Conservation (phyloP, 1,140 invertebrate species). For the Drosophila repleta region DNA sequence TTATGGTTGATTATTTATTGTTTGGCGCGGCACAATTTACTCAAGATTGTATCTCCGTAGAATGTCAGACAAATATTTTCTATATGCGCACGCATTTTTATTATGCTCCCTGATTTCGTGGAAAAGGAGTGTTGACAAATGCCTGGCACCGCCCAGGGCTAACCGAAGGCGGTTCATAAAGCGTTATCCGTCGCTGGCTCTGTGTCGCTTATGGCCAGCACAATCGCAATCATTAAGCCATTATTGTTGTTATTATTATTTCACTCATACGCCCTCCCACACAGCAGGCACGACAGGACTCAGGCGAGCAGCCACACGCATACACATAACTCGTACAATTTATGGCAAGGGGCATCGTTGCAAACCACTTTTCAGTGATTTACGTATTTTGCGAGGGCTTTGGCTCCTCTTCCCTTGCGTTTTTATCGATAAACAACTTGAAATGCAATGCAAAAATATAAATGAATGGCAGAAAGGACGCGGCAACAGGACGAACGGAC, state of each 20-base stretch:
- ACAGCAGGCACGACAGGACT: neutral
- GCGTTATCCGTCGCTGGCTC: constrained; percentile 41
- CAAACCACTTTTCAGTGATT: constrained; percentile 48
- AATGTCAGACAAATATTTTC: neutral
- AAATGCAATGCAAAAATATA: constrained; percentile 67
- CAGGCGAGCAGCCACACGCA: neutral
- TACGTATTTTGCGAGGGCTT: constrained; percentile 44
- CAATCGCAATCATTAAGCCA: constrained; percentile 68
- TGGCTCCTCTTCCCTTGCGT: constrained; percentile 13
- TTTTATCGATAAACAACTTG: constrained; percentile 74
- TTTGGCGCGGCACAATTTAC: neutral
- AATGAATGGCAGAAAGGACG: constrained; percentile 42
- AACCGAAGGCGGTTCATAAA: constrained; percentile 63
- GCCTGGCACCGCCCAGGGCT: constrained; percentile 22
- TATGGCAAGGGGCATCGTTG: constrained; percentile 27
- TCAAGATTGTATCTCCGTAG: neutral
- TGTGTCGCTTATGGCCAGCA: constrained; percentile 59
- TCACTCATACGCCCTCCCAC: constrained; percentile 44
- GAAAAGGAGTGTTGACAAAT: constrained; percentile 67
- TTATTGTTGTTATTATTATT: constrained; percentile 81
- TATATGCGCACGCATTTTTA: neutral
- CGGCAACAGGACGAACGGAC: neutral
- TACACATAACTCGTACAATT: constrained; percentile 61
- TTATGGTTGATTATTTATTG: neutral
- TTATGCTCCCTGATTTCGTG: neutral